These are phyloP conservation scores for Tupiocoris notatus DNA, from an alignment of 2,888 invertebrate species.

Conservation along the genomic window DNA sequence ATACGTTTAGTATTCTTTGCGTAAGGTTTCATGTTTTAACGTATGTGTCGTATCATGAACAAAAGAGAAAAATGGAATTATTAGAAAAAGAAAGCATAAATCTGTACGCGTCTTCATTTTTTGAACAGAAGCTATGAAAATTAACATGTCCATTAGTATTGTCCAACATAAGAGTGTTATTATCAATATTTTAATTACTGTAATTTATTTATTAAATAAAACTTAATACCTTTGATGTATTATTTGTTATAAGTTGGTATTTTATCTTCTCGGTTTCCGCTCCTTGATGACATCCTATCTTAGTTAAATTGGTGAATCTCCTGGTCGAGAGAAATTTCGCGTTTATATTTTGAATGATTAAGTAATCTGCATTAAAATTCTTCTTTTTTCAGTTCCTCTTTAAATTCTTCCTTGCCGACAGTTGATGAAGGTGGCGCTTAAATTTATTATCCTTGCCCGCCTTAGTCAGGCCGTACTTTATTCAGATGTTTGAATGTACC, in stretches of 20 bases:
- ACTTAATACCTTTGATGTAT: constrained; percentile 49
- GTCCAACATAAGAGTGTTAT: constrained; percentile 50
- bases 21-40: constrained; percentile 37
- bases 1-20: constrained; percentile 40
- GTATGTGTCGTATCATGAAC: constrained; percentile 35
- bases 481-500: no score
- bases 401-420: no score
- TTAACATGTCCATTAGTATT: constrained; percentile 50
- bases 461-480: no score
- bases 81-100: constrained; percentile 39
- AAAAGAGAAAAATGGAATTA: constrained; percentile 40
- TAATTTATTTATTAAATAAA: constrained; percentile 51
- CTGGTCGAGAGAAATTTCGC: no score
- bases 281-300: no score
- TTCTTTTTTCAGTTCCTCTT: no score
- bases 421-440: no score
- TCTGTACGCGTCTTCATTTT: constrained; percentile 28
- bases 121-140: constrained; percentile 40
- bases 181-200: constrained; percentile 51
- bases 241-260: constrained; percentile 40
- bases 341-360: no score
- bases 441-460: no score
- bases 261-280: no score
- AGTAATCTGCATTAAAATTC: no score
- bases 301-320: no score